phyloP scores from a whole-genome alignment of 1,140 invertebrate genomes.

The Gryon sp. region DNA sequence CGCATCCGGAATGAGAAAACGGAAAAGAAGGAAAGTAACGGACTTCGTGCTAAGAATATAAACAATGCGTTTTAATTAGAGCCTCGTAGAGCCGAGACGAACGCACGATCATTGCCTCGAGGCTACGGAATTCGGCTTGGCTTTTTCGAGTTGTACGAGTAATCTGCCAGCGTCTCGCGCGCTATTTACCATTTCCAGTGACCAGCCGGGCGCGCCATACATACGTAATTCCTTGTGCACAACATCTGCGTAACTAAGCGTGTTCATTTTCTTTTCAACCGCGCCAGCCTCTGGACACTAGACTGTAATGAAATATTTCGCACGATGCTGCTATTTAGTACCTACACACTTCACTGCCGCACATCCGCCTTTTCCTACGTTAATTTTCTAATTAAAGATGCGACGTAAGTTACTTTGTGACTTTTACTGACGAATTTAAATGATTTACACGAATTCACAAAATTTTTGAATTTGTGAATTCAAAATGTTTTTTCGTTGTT shows the following conservation, averaged over 20 bases:
- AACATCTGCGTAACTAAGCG: slow-evolving; percentile 41
- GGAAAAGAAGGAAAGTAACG: slow-evolving; percentile 15
- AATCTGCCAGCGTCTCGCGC: slow-evolving; percentile 10
- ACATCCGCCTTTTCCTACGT: slow-evolving; percentile 1
- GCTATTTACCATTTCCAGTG: slow-evolving; percentile 54
- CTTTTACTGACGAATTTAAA: too few species aligned
- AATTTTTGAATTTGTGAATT: too few species aligned
- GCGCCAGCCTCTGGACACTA: slow-evolving; percentile 1
- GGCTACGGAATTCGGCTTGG: slow-evolving; percentile 55
- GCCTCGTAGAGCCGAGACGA: slow-evolving; percentile 69
- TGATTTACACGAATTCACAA: too few species aligned
- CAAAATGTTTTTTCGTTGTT: too few species aligned
- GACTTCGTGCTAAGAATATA: slow-evolving; percentile 76
- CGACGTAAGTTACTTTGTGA: too few species aligned
- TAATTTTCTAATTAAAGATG: slow-evolving; percentile 16
- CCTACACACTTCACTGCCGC: background rate
- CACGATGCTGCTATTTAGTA: slow-evolving; percentile 11
- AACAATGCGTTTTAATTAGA: slow-evolving; percentile 79
- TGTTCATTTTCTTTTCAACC: slow-evolving; percentile 47
- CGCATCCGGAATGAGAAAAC: slow-evolving; percentile 42
- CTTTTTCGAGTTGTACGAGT: slow-evolving; percentile 30
- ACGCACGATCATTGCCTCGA: slow-evolving; percentile 73
- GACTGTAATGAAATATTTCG: slow-evolving; percentile 41
- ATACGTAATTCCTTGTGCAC: slow-evolving; percentile 51
- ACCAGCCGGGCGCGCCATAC: slow-evolving; percentile 34